Evolutionary conservation across 2,888 invertebrate species (phyloP), one percentile per base, ranked within the genome.

Genomic region (Cryptophagus acutangulus): DNA sequence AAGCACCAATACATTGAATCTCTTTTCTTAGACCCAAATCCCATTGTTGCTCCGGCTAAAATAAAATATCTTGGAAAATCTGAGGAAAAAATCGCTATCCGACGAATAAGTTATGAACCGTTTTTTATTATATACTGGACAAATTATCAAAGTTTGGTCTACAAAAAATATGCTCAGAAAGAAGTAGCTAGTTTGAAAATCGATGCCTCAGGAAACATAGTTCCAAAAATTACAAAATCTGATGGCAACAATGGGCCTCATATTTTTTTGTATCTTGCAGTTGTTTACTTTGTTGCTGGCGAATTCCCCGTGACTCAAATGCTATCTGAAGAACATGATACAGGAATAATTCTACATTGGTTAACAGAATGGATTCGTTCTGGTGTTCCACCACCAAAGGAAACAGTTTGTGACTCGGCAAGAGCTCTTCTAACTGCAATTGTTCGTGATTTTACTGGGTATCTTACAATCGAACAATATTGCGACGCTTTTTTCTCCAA

Each of bases 181-280:
- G n/a, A n/a, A n/a, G n/a, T 20, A 20, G 24, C 24, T 8, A 20
- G 24, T 20, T 20, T 20, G 24, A 20, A 20, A n/a, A n/a, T 20
- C n/a, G 24, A 20, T 20, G 24, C 24, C n/a, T 20, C 24, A 8
- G 24, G 24, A 8, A n/a, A n/a, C 6, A 8, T 20, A 8, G 24
- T 20, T 6, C n/a, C 24, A n/a, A 20, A 20, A 20, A 6, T 20
- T 20, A 20, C 6, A 20, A 20, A n/a, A n/a, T n/a, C 24, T 6
- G 24, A 20, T n/a, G 24, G 24, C 6, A 20, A 6, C 24, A 8
- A 8, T 20, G n/a, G 24, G 6, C 24, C 6, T 8, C 24, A 20
- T 20, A 20, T 20, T 20, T 20, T 20, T 20, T 6, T 20, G 6
- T n/a, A 20, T 20, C 24, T 20, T 6, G 24, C 24, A 20, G 24